Base-by-base conservation (phyloP, 2,113 vertebrate species). In the Archocentrus centrarchus region DNA sequence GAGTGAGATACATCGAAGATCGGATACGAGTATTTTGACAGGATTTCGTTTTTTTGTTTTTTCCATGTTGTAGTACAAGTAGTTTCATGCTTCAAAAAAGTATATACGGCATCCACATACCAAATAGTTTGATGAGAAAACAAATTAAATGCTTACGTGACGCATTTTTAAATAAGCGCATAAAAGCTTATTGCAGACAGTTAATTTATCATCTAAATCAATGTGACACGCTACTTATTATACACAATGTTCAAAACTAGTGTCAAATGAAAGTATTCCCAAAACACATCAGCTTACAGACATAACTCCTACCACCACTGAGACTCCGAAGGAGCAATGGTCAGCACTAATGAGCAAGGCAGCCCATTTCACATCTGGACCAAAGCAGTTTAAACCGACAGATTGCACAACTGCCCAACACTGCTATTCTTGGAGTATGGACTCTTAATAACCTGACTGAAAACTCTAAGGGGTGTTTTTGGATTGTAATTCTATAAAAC, bases 301-400 rank as follows among this genome's bases (percentile, higher is more conserved):
- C 68, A 73, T 55, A 73, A 55, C 68, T 32, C 68, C 47, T 73
- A 73, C 68, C 44, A 32, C 47, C 27, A 53, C 66, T 53, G 47
- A 55, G 68, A 73, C 66, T 73, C 44, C 32, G 53, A 2, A 47
- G 47, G 68, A 73, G 27, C 44, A 73, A 32, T 7, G 18, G 47
- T 55, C 27, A 32, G 68, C 47, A 55, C 68, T 73, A 73, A 73
- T 35, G 68, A 73, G 68, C 47, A 73, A 53, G 66, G 44, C 44
- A 53, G 68, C 47, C 18, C 47, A 55, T 73, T 73, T 73, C 32
- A 73, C 68, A 55, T 73, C 68, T 73, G 68, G 68, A 73, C 27
- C 27, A 0, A 32, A 73, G 68, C 47, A 32, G 68, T 73, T 73
- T 55, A 73, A 73, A 73, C 68, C 27, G 6, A 73, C 47, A 73